Conservation (phyloP, 2,888 invertebrate genomes). For the Acleris holmiana region DNA sequence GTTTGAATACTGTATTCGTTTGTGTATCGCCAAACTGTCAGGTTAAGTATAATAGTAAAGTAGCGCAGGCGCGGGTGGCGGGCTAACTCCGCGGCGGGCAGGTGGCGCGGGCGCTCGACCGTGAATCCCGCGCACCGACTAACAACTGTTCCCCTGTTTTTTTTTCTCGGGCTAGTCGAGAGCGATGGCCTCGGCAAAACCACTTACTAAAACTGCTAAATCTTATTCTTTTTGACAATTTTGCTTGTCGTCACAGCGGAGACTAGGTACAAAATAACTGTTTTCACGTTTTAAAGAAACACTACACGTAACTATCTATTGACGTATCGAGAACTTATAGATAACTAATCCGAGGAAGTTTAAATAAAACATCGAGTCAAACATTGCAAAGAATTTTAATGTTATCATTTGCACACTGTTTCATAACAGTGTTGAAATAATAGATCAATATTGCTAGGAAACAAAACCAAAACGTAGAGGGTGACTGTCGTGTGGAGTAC, state of each 20-base stretch:
- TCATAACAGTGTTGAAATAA: constrained; percentile 5
- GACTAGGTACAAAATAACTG: constrained; percentile 44
- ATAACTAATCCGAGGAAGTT: no score
- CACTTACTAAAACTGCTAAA: constrained; percentile 48
- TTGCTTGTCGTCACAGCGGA: constrained; percentile 44
- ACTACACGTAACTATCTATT: neutral
- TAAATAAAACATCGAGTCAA: neutral
- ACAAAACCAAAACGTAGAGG: constrained; percentile 67
- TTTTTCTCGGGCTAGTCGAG: constrained; percentile 58
- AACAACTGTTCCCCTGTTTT: constrained; percentile 78
- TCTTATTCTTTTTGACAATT: constrained; percentile 45
- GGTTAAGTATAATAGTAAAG: constrained; percentile 51
- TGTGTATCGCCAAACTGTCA: constrained; percentile 27
- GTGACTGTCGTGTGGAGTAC: constrained; percentile 46
- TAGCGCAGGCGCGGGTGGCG: constrained; percentile 36
- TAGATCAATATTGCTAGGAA: constrained; percentile 77
- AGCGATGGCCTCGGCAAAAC: constrained; percentile 68
- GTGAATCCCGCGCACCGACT: constrained; percentile 69
- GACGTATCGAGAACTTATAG: no score
- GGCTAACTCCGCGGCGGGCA: constrained; percentile 52
- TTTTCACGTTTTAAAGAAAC: constrained; percentile 45
- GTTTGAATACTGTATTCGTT: no score
- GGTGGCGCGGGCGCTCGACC: constrained; percentile 77
- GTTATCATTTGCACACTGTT: constrained; percentile 7
- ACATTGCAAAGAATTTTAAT: neutral